Evolutionary conservation across 2,797 vertebrate species (phyloP).

Genomic region (Erithacus rubecula): DNA sequence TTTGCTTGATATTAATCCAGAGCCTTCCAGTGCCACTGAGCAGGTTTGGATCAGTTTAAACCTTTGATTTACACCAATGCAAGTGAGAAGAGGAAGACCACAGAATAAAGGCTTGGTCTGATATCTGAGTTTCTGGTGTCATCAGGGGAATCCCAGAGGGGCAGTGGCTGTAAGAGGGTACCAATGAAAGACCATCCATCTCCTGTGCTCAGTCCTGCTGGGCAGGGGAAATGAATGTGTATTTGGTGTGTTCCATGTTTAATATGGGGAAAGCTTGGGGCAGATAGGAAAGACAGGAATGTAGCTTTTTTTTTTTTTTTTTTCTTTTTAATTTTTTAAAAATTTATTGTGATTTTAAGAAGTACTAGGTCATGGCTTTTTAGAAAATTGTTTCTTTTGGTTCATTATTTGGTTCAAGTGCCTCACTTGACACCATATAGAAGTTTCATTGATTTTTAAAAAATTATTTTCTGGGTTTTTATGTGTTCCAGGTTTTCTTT

Average conservation of each 20-base stretch:
- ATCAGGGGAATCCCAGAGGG: background rate
- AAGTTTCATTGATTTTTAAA: background rate
- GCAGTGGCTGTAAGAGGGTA: background rate
- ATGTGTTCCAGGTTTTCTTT: background rate
- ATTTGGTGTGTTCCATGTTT: background rate
- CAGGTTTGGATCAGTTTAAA: background rate
- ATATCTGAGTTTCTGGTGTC: background rate
- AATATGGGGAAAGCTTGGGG: background rate
- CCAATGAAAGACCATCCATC: background rate
- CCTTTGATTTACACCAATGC: background rate
- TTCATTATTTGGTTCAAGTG: background rate
- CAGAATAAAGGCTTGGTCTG: background rate
- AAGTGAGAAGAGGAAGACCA: background rate
- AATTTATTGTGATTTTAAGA: background rate
- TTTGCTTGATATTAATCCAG: background rate
- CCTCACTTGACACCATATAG: background rate
- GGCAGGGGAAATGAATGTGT: background rate
- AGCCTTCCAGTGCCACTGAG: background rate
- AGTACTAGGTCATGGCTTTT: background rate
- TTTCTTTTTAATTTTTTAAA: background rate
- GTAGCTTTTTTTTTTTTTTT: background rate
- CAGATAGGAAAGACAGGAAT: background rate
- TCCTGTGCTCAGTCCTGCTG: background rate
- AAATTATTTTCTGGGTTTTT: background rate
- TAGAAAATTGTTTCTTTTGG: background rate